These are phyloP conservation scores for Rhynchotus rufescens DNA, from an alignment of 2,797 vertebrate species.

Conservation along the genomic window DNA sequence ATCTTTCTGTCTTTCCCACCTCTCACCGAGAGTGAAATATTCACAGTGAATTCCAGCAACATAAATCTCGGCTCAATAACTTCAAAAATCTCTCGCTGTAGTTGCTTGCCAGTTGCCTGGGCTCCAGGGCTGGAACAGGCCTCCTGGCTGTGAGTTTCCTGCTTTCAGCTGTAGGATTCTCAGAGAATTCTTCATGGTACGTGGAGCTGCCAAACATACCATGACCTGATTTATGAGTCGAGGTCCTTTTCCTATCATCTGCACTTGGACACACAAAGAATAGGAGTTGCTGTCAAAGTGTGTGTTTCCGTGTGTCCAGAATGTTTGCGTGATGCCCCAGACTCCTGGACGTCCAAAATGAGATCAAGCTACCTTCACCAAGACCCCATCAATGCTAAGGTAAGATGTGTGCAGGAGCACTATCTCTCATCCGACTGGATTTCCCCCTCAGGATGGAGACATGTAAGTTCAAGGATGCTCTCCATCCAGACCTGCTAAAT, in stretches of 20 bases:
- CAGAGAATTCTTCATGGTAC: background rate
- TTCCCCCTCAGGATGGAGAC: background rate
- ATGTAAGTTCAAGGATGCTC: background rate
- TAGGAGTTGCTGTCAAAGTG: background rate
- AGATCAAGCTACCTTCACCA: background rate
- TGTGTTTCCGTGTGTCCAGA: background rate
- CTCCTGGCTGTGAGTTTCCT: constrained; percentile 30
- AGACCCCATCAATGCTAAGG: background rate
- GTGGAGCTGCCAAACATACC: background rate
- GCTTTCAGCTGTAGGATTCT: constrained; percentile 16
- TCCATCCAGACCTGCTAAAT: background rate
- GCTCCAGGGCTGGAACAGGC: background rate
- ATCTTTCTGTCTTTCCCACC: background rate
- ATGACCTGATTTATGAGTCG: background rate
- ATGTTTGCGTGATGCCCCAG: background rate
- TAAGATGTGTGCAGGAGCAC: background rate
- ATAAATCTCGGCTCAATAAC: background rate
- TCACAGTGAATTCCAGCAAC: constrained; percentile 20
- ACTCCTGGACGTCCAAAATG: background rate
- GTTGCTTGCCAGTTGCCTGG: background rate
- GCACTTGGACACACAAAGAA: background rate
- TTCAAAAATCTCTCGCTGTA: background rate
- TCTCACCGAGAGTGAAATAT: constrained; percentile 10
- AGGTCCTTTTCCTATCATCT: background rate
- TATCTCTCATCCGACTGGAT: background rate